Evolutionary conservation across 1,140 invertebrate genomes (phyloP).

Genomic region (Plectrocnemia conspersa): DNA sequence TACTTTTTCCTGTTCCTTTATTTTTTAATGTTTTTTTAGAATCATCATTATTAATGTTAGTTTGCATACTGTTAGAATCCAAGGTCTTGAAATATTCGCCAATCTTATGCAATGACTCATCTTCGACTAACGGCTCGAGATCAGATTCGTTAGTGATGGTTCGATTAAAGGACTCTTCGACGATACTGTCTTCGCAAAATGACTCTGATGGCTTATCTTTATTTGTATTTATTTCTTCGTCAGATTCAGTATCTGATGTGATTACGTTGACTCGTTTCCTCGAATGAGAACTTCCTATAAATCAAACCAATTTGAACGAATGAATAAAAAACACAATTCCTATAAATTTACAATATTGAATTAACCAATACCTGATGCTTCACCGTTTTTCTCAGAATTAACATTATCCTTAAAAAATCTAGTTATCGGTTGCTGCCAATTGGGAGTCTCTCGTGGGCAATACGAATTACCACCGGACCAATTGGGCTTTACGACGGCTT

Average conservation of each 20-base stretch:
- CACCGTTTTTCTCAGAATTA: not conserved
- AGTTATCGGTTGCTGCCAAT: conserved; percentile 53
- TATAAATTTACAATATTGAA: not conserved
- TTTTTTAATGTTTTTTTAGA: conserved; percentile 14
- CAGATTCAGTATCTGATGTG: conserved; percentile 15
- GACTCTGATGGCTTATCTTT: not conserved
- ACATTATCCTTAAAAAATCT: conserved; percentile 43
- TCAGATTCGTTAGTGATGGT: not conserved
- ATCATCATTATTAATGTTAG: not conserved
- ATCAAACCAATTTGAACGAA: not conserved
- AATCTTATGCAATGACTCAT: conserved; percentile 26
- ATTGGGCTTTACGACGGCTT: not conserved
- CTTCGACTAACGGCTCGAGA: conserved; percentile 9
- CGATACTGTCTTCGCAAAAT: not conserved
- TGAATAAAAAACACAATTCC: not conserved
- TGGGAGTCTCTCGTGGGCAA: conserved; percentile 49
- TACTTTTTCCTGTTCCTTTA: conserved; percentile 26
- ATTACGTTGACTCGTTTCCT: not conserved
- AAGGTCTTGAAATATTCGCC: conserved; percentile 26
- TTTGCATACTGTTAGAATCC: conserved; percentile 4
- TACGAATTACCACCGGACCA: conserved; percentile 48
- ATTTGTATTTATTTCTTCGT: conserved; percentile 5
- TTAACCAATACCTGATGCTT: conserved; percentile 11
- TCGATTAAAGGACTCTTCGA: conserved; percentile 1
- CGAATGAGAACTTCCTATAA: not conserved